Evolutionary conservation across 64 coral and sea anemone species (phyloP), one percentile per base, ranked within the genome.

Genomic region (Catalaphyllia jardinei): DNA sequence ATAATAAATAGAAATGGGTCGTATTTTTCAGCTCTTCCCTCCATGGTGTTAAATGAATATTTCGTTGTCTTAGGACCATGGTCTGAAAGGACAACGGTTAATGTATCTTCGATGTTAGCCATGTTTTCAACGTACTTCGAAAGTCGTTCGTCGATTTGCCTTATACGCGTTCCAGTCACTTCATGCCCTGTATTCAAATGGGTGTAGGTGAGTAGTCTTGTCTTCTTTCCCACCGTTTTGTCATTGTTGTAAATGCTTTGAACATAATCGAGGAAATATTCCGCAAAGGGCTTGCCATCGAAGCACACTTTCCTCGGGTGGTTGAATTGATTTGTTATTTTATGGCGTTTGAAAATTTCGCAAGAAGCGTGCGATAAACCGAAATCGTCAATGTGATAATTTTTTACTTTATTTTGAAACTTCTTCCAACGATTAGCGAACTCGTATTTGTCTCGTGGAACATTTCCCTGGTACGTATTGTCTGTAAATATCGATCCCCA

Each of bases 1-100:
- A 98, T 46, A 87, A 95, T 93, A 59, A 94, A 98, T 29, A 98
- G 52, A 71, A 98, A 83, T 12, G 96, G 86, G 75, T 98, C 96
- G 74, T 98, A 98, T 59, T 72, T 92, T 28, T 98, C 93, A n/a
- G 87, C 74, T 71, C 91, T 86, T 6, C 96, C 96, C 76, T 95
- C 72, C 78, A 88, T 89, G 16, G 93, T 83, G 25, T 72, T 71
- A 52, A 88, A 93, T 19, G 96, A 92, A 83, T 84, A 98, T 42
- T 59, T 75, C 5, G 93, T 95, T 38, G 87, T 93, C 62, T 98
- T 98, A 15, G 91, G 90, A 1, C 96, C 96, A 62, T 98, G 96
- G 52, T 95, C 94, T 7, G 93, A 95, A 19, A 93, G 83, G 1
- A 98, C 75, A 33, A 98, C 67, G 50, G 96, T 98, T n/a, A 98